Conservation (phyloP, 2,888 invertebrate species). For the Rhagonycha lutea region DNA sequence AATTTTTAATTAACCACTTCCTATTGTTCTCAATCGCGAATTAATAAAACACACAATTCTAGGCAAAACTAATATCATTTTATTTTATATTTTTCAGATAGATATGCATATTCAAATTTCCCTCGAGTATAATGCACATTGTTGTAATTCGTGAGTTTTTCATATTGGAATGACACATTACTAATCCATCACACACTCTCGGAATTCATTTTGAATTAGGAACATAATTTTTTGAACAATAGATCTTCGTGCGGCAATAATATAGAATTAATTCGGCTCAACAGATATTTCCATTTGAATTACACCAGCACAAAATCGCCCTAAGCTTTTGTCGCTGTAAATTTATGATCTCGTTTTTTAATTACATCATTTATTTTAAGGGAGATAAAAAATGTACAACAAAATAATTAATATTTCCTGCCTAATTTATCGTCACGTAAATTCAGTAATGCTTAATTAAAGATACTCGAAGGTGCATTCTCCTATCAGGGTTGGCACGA, state of each 20-base stretch:
- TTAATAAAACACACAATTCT: conserved; percentile 2
- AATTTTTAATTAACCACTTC: not conserved
- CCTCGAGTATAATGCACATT: not conserved
- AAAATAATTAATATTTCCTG: conserved; percentile 10
- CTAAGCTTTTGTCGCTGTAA: conserved; percentile 17
- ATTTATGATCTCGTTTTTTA: conserved; percentile 19
- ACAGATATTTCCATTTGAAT: conserved; percentile 19
- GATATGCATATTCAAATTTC: not conserved
- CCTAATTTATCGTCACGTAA: not conserved
- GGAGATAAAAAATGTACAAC: conserved; percentile 13
- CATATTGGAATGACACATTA: conserved; percentile 1
- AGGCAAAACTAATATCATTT: not conserved
- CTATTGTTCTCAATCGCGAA: not conserved
- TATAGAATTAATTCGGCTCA: conserved; percentile 24
- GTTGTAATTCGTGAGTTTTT: not conserved
- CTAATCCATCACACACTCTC: conserved; percentile 16
- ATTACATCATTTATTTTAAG: conserved; percentile 17
- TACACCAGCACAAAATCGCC: conserved; percentile 13
- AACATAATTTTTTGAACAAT: conserved; percentile 22
- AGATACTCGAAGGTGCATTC: not conserved
- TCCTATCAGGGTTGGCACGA: not conserved
- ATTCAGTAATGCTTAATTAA: not conserved
- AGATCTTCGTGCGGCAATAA: conserved; percentile 21
- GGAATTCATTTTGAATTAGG: conserved; percentile 17
- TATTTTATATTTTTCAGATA: not conserved